A percentile compares a stretch with the other conserved stretches of the same genome.
Conservation (phyloP, 1,140 invertebrate genomes). For the Procambarus clarkii region DNA sequence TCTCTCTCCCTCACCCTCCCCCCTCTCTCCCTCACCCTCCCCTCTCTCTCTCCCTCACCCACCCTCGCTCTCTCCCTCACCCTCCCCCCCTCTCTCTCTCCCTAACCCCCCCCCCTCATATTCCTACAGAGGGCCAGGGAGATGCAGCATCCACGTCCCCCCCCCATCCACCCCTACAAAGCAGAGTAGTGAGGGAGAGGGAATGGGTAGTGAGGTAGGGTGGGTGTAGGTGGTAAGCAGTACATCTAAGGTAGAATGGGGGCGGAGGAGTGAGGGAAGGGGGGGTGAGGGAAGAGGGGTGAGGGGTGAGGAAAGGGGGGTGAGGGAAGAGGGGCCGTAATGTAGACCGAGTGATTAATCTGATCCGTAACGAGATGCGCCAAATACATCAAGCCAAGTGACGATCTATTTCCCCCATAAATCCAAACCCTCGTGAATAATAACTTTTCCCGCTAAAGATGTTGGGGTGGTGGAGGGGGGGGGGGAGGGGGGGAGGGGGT, state of each 20-base stretch:
- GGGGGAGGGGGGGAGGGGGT: not conserved
- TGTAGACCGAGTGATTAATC: slow-evolving; percentile 7
- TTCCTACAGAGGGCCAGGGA: not conserved
- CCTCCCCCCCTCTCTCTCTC: not conserved
- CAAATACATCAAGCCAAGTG: slow-evolving; percentile 11
- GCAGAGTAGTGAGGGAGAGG: too few relatives aligned
- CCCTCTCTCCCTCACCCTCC: not conserved
- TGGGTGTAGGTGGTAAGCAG: not conserved
- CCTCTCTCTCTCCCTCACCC: not conserved
- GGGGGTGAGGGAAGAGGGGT: too few relatives aligned
- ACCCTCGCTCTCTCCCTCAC: too few relatives aligned
- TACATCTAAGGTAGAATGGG: not conserved
- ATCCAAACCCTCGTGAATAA: not conserved
- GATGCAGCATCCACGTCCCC: too few relatives aligned
- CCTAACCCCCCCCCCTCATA: not conserved
- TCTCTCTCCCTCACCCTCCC: not conserved
- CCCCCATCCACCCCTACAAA: too few relatives aligned
- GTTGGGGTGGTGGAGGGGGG: not conserved
- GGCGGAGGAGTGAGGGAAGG: too few relatives aligned
- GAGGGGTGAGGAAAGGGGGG: not conserved
- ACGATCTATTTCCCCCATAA: slow-evolving; percentile 24
- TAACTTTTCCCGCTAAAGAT: not conserved
- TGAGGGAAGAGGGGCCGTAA: not conserved
- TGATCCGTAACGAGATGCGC: slow-evolving; percentile 11
- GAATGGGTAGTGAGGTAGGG: not conserved